These are phyloP conservation scores for Albula goreensis DNA, from an alignment of 2,113 vertebrate species.

Conservation along the genomic window DNA sequence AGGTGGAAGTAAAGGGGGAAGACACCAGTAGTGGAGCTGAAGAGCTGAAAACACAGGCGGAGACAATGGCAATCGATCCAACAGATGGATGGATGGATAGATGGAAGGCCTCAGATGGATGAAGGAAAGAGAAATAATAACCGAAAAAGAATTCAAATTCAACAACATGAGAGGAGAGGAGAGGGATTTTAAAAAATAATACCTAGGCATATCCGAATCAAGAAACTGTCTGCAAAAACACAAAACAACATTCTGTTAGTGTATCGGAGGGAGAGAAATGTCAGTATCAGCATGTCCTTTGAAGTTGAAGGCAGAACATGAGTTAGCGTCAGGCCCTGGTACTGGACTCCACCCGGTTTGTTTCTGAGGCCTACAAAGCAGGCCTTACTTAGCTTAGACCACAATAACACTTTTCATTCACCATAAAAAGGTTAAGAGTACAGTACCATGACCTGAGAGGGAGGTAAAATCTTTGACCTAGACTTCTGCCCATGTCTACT, in stretches of 20 bases:
- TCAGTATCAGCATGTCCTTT: conserved; percentile 56
- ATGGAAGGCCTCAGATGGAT: neutral
- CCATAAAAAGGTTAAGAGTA: neutral
- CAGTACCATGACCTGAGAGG: neutral
- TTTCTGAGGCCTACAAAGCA: neutral
- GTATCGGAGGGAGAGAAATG: conserved; percentile 64
- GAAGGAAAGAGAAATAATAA: conserved; percentile 9
- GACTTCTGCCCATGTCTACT: neutral
- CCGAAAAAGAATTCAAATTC: neutral
- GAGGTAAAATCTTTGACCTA: neutral
- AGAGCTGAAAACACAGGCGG: conserved; percentile 19
- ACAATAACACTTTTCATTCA: neutral
- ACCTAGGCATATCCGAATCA: conserved; percentile 99
- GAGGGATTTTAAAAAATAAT: conserved; percentile 63
- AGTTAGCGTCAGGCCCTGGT: conserved; percentile 22
- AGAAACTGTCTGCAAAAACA: conserved; percentile 99
- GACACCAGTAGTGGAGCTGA: neutral
- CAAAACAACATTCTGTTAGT: conserved; percentile 94
- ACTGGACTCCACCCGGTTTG: neutral
- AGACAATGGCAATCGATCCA: conserved; percentile 35
- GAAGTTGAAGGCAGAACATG: conserved; percentile 27
- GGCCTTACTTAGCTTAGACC: neutral
- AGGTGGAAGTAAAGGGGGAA: conserved; percentile 19
- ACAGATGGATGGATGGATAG: conserved; percentile 30
- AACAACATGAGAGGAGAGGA: conserved; percentile 51